Base-by-base conservation (phyloP, 2,797 vertebrate genomes). In the Tragopan temminckii region DNA sequence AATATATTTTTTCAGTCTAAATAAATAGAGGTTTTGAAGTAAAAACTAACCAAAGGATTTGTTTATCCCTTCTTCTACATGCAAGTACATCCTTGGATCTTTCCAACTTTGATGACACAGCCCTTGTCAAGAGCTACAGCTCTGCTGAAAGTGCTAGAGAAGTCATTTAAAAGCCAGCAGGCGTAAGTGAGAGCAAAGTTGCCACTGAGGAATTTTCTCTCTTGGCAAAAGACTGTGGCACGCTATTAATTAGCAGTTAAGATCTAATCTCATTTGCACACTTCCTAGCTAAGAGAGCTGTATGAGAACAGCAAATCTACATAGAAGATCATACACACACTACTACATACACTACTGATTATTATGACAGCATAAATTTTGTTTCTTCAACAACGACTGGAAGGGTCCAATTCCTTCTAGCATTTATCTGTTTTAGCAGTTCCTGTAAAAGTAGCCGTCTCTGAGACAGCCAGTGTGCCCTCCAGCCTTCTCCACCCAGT, bases 241-340 rank as follows among this genome's bases (percentile, higher is more conserved):
- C 33, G 67, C 53, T 72, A 61, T 84, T 93, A 94, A 94, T 91
- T 91, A 94, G 78, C 61, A 71, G 43, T 57, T 88, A 91, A 96
- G 94, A 88, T 63, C 74, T 85, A 53, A 89, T 71, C 57, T 91
- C 38, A 88, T 94, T 88, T 91, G 45, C 72, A 88, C 23, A 35
- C 46, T 90, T 80, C 42, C 63, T 70, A 71, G 67, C 86, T 82
- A 77, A 88, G 81, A 18, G 7, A 75, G 14, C n/a, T 59, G 52
- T 84, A 83, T 67, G 80, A 80, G 63, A 89, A 76, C 36, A 79
- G 19, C 68, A 64, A 83, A 72, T 18, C 70, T 67, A 40, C 33
- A 48, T 24, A 79, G 72, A 90, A 55, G 40, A 84, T 61, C 31
- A 74, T 27, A 94, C 89, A 70, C 53, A 68, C 8, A 58, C 40